Base-by-base conservation (phyloP, 35 echinoderm and acorn worm genomes). In the Ptychodera flava region DNA sequence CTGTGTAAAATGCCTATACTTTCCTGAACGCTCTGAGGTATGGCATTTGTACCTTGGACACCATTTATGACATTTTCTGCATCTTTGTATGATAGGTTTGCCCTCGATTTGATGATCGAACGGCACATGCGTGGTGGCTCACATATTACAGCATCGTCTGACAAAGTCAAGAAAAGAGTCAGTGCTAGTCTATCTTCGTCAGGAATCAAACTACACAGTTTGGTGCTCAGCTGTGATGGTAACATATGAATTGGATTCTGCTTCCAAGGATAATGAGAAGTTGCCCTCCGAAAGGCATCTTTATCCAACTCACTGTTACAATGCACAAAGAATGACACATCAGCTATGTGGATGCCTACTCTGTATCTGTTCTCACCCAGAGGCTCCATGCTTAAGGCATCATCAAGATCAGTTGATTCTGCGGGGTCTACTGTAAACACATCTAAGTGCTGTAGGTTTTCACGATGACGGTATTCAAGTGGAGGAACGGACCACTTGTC, bases 181-280 rank as follows among this genome's bases (percentile, higher is more conserved):
- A 97, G 79, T 31, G 95, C 86, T 35, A 97, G 78, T n/a, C 87
- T 93, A 77, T 93, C 89, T 53, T 88, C 33, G 1, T 37, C 79
- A 27, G 89, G 89, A 16, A 81, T 35, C 34, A 97, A 64, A 81
- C 91, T 90, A 75, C 92, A 93, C 38, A 97, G 79, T 35, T 76
- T 82, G 16, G 89, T 91, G 78, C 92, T 93, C 45, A 97, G 78
- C 35, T 82, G 81, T 28, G 78, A 77, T 79, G 95, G 95, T 37
- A 97, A 36, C 95, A 97, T 97, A 77, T 93, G 83, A 33, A 88
- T 85, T 33, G 91, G 78, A 38, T 90, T 89, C n/a, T n/a, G n/a
- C 80, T 80, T 35, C n/a, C n/a, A n/a, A n/a, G n/a, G n/a, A n/a
- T n/a, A n/a, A n/a, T n/a, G n/a, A n/a, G 89, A 85, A 0, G 83